Evolutionary conservation across 2,113 vertebrate genomes (phyloP), one percentile per base, ranked within the genome.

Genomic region (Equus quagga): DNA sequence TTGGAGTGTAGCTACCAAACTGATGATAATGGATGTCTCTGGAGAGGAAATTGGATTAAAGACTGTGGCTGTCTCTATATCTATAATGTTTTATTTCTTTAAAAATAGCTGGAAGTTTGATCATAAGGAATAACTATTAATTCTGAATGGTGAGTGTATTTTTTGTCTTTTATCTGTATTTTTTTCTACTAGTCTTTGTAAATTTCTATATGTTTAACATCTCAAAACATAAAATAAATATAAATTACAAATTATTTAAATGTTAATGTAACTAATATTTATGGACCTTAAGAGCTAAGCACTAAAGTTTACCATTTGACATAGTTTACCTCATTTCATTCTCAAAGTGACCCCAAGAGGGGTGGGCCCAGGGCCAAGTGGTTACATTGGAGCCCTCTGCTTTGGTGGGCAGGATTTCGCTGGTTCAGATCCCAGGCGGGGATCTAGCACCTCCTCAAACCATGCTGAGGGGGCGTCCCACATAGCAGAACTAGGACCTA

Each of bases 121-220:
- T 18, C 28, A 62, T 46, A 80, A 82, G 28, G 24, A 80, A 94
- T 23, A 69, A 12, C 31, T 75, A 36, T 85, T 72, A 44, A 90
- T 88, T 94, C 49, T 41, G 41, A 79, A 69, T 62, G 51, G 12
- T 26, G 36, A 10, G 54, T 31, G 51, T 54, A 54, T 54, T 54
- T 41, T 49, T 11, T 49, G 49, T 49, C 11, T 54, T 54, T 54
- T 54, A 6, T 23, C 2, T 69, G 41, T 14, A 33, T n/a, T 54
- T 96, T 96, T 94, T 80, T 41, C 73, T 75, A 46, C 76, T 56
- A 64, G 33, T 80, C 60, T 92, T 89, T 70, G 3, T 13, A 76
- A 89, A 56, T 89, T 46, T 82, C 33, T 84, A 11, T 18, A 46
- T 41, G 18, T 49, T 89, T 94, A 73, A 93, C 44, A 78, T 36